Evolutionary conservation across 2,113 vertebrate genomes (phyloP), one percentile per base, ranked within the genome.

Genomic region (Alectura lathami): DNA sequence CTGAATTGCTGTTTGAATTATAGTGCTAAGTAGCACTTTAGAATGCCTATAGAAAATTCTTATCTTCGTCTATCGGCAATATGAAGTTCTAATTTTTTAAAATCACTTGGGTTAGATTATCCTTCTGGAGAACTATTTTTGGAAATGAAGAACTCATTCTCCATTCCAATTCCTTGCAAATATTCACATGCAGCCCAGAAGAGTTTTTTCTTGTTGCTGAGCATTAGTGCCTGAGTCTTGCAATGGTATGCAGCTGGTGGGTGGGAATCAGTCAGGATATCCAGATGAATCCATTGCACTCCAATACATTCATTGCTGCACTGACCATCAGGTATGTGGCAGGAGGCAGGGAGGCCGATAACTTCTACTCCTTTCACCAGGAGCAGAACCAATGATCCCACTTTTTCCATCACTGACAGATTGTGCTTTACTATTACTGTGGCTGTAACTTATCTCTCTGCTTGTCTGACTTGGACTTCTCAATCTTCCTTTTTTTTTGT

Each of bases 1-100:
- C 48, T 83, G 85, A 89, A 93, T 83, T 90, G 64, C 68, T 93
- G 21, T 47, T 72, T 94, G 86, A 88, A 94, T 90, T 93, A 86
- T 27, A 88, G 50, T 30, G 14, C 3, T 81, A 91, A 96, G 86
- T 95, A 86, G 79, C 88, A 90, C 38, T 93, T 86, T 83, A 86
- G 40, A 90, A 88, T 70, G 45, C 23, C 54, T 89, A 59, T 63
- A 72, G 63, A 72, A 87, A 80, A 30, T 76, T 80, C 54, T 77
- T 38, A 0, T 1, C 3, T 76, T 88, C 75, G 93, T 76, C 40
- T 69, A 9, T 62, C 32, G 5, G 5, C 2, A 16, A 77, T 73
- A 87, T 27, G 42, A 21, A 38, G 42, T 24, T 76, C 10, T 83
- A 67, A 81, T 88, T 81, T 86, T 92, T 77, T 42, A 80, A 95